Conservation (phyloP, 2,888 invertebrate species). For the Plagiodera versicolora region DNA sequence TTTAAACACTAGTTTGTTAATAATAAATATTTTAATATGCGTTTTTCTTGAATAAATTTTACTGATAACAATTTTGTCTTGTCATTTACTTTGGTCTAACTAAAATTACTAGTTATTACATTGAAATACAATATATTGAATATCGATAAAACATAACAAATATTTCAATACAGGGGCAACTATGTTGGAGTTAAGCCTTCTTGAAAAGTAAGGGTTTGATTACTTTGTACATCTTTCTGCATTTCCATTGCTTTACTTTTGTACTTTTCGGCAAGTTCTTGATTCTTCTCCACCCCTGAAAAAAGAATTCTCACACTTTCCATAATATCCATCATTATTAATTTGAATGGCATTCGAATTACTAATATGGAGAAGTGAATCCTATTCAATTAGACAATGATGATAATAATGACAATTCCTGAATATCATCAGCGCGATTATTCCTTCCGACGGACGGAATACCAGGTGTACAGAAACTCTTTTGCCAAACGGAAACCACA, state of each 20-base stretch:
- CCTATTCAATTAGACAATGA: too few species aligned
- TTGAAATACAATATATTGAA: background rate
- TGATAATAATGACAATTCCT: too few species aligned
- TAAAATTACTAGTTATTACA: background rate
- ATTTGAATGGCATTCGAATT: too few species aligned
- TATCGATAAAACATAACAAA: background rate
- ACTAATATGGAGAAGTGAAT: too few species aligned
- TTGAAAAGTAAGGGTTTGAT: conserved; percentile 56
- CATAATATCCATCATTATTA: too few species aligned
- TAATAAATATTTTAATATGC: conserved; percentile 28
- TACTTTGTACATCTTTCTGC: conserved; percentile 64
- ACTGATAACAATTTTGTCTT: conserved; percentile 2
- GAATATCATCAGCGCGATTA: too few species aligned
- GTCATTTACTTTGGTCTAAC: background rate
- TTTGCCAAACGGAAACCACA: too few species aligned
- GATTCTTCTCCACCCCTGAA: conserved; percentile 65
- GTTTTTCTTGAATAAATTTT: conserved; percentile 27
- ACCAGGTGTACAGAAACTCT: too few species aligned
- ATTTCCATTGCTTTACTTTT: conserved; percentile 71
- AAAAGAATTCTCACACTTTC: too few species aligned
- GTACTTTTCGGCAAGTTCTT: conserved; percentile 70
- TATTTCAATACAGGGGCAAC: conserved; percentile 9
- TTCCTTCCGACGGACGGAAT: too few species aligned
- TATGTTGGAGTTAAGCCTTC: conserved; percentile 49
- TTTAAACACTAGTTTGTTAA: conserved; percentile 3